phyloP scores from a whole-genome alignment of 2,797 vertebrate genomes.

The Schizopygopsis pylzovi region DNA sequence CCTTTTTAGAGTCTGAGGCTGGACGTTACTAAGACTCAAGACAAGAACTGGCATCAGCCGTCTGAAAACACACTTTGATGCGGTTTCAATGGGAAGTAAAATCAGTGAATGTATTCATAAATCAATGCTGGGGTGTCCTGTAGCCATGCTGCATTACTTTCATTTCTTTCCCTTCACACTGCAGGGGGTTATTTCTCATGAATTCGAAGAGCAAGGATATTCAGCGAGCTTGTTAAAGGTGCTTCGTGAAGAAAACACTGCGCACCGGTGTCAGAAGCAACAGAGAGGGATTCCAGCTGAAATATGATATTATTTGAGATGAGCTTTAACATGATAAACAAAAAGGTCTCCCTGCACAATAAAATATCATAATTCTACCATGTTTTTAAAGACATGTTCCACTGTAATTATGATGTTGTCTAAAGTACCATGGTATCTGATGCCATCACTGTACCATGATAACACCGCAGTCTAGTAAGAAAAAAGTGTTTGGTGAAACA shows the following conservation, averaged over 20 bases:
- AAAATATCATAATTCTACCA: background rate
- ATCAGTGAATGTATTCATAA: background rate
- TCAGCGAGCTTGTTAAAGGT: background rate
- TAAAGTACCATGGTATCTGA: background rate
- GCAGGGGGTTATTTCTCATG: background rate
- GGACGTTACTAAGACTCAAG: background rate
- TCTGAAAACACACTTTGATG: background rate
- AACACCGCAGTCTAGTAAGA: background rate
- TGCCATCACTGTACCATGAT: background rate
- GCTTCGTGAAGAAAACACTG: background rate
- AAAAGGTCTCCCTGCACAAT: background rate
- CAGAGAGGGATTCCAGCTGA: background rate
- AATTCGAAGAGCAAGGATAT: background rate
- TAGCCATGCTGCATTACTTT: background rate
- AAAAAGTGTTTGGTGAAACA: background rate
- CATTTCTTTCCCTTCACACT: slow-evolving; percentile 1
- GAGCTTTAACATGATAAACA: background rate
- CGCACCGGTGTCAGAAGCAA: background rate
- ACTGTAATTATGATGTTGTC: background rate
- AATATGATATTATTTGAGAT: slow-evolving; percentile 11
- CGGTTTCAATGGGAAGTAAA: background rate
- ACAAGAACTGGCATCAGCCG: background rate
- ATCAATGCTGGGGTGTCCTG: background rate
- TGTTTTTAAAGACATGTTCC: background rate
- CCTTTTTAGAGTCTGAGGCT: background rate